Conservation (phyloP, 2,797 vertebrate species). For the Scarus forsteni region DNA sequence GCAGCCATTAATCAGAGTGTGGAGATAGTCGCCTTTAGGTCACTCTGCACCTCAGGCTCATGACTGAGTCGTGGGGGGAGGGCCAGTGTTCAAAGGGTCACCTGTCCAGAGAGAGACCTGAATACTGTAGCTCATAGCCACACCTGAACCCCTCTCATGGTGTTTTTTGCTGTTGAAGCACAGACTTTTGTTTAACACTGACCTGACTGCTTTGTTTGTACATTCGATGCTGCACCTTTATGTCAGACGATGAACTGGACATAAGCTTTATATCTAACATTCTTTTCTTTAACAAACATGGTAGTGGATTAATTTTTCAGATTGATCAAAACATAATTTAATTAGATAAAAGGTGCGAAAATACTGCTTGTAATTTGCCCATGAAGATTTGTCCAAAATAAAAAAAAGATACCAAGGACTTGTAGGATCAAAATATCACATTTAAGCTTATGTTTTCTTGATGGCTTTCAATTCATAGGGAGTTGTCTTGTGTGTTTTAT, state of each 20-base stretch:
- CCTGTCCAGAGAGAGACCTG: constrained; percentile 28
- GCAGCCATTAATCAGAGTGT: constrained; percentile 69
- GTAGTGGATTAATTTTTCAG: too few relatives aligned
- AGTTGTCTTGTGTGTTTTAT: too few relatives aligned
- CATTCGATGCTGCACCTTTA: constrained; percentile 7
- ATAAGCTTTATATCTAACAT: background rate
- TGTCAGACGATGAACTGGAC: background rate
- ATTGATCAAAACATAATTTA: too few relatives aligned
- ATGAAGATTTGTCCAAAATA: too few relatives aligned
- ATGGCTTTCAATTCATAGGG: too few relatives aligned
- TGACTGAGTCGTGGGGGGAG: constrained; percentile 34
- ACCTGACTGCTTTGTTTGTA: constrained; percentile 3
- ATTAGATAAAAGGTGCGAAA: too few relatives aligned
- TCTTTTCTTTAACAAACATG: background rate
- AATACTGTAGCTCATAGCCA: background rate
- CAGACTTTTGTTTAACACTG: constrained; percentile 6
- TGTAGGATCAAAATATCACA: too few relatives aligned
- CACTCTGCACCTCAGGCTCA: constrained; percentile 55
- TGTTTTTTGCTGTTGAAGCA: constrained; percentile 5
- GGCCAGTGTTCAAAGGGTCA: constrained; percentile 40
- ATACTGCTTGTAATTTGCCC: too few relatives aligned
- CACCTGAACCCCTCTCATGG: constrained; percentile 17
- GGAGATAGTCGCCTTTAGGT: constrained; percentile 51
- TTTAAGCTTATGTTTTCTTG: too few relatives aligned
- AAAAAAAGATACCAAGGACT: too few relatives aligned